phyloP scores from a whole-genome alignment of 2,797 vertebrate genomes.

The Platalea minor region DNA sequence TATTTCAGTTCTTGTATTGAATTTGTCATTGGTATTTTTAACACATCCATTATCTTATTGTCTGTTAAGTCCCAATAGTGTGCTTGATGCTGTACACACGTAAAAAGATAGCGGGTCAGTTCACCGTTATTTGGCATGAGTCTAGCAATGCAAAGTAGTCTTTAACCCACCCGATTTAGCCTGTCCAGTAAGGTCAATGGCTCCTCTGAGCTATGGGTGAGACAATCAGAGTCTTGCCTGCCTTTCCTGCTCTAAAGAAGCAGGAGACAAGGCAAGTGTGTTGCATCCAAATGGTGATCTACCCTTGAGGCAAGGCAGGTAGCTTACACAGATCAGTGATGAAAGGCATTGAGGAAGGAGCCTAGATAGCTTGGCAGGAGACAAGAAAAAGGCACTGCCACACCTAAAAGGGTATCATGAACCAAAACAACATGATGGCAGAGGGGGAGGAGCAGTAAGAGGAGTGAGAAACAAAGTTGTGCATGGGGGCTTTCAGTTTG shows the following conservation, averaged over 20 bases:
- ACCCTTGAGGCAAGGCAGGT: background rate
- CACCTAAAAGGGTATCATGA: background rate
- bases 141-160: background rate
- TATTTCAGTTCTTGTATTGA: conserved; percentile 48
- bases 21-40: conserved; percentile 51
- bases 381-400: background rate
- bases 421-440: background rate
- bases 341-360: background rate
- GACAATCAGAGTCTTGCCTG: background rate
- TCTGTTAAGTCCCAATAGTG: background rate
- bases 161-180: background rate
- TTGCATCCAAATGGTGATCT: background rate
- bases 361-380: background rate
- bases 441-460: background rate
- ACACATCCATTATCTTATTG: background rate
- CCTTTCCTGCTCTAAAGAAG: background rate
- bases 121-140: background rate
- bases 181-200: background rate
- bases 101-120: background rate
- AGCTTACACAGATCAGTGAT: background rate
- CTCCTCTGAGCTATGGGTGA: background rate
- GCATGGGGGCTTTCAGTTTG: background rate
- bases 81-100: background rate
- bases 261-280: background rate
- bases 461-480: background rate